Evolutionary conservation across 2,888 invertebrate species (phyloP).

Genomic region (Chymomyza procnemis): DNA sequence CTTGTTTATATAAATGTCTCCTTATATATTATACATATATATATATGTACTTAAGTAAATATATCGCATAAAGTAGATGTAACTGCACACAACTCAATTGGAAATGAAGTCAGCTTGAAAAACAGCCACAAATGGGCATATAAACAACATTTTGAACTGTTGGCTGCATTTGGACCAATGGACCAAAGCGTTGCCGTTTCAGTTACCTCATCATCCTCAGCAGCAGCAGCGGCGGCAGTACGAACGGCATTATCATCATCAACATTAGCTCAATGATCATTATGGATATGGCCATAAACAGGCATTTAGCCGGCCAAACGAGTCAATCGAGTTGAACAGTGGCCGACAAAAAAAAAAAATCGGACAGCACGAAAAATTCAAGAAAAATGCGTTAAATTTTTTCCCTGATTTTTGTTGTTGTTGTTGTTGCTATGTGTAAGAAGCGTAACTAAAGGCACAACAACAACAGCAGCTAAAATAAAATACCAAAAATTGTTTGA

Average conservation of each 20-base stretch:
- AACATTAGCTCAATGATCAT: slow-evolving; percentile 24
- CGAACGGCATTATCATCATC: slow-evolving; percentile 27
- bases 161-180: slow-evolving; percentile 39
- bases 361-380: slow-evolving; percentile 1
- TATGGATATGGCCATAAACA: slow-evolving; percentile 18
- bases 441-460: slow-evolving; percentile 40
- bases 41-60: background rate
- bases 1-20: background rate
- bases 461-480: background rate
- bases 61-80: background rate
- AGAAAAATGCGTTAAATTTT: slow-evolving; percentile 5
- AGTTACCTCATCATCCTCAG: slow-evolving; percentile 51
- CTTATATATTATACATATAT: background rate
- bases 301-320: slow-evolving; percentile 31
- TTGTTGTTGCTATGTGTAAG: slow-evolving; percentile 11
- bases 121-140: slow-evolving; percentile 55
- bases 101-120: slow-evolving; percentile 55
- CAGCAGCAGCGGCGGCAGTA: no score
- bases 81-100: slow-evolving; percentile 41
- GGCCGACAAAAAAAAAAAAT: slow-evolving; percentile 7
- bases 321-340: slow-evolving; percentile 57
- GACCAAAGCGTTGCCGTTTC: slow-evolving; percentile 33
- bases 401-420: background rate
- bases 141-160: slow-evolving; percentile 41
- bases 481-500: background rate